These are phyloP conservation scores for Scylla paramamosain DNA, from an alignment of 1,140 invertebrate species.

Conservation along the genomic window DNA sequence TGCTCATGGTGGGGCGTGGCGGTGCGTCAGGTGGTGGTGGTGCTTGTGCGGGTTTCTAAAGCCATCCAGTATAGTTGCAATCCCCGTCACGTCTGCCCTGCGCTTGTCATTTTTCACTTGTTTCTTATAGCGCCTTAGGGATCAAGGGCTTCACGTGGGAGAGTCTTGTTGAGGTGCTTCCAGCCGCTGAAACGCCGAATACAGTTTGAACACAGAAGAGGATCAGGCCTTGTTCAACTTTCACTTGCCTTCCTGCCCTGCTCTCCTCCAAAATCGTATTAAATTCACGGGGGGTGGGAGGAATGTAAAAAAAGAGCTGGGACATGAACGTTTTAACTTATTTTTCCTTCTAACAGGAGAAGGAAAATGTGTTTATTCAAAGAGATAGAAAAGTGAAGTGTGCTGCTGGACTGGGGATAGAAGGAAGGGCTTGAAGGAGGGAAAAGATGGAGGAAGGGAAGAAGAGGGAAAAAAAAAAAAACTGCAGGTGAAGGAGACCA, in stretches of 20 bases:
- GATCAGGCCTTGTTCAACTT: neutral
- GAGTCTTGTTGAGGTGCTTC: neutral
- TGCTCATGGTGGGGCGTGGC: no score
- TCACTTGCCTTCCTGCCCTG: neutral
- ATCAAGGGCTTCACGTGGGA: conserved; percentile 27
- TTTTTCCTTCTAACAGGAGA: neutral
- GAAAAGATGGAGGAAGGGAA: neutral
- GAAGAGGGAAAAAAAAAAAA: no score
- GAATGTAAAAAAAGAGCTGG: neutral
- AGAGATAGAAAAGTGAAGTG: neutral
- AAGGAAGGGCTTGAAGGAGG: neutral
- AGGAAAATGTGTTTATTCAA: neutral
- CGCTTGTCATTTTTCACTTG: conserved; percentile 65
- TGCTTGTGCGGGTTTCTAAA: neutral
- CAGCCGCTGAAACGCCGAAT: neutral
- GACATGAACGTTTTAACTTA: neutral
- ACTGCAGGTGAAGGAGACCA: no score
- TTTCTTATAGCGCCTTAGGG: conserved; percentile 56
- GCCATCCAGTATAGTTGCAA: conserved; percentile 44
- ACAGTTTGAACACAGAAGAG: no score
- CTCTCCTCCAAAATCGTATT: neutral
- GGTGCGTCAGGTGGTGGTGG: neutral
- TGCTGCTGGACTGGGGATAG: neutral
- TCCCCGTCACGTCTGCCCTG: conserved; percentile 52
- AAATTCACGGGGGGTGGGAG: neutral